Conservation (phyloP, 1,140 invertebrate genomes). For the Pogonognathellus flavescens region DNA sequence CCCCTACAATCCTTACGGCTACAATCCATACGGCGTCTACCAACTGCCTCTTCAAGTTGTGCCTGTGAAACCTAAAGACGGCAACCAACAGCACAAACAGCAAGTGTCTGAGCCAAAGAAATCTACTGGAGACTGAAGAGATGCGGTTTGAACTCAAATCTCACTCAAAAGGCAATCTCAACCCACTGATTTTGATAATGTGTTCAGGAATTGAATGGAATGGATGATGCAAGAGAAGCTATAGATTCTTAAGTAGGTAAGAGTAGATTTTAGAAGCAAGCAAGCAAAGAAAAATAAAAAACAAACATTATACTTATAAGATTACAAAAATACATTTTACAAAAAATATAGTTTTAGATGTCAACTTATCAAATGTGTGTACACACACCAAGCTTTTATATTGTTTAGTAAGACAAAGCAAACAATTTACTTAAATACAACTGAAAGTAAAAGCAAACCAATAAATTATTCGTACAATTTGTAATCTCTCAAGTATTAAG, state of each 20-base stretch:
- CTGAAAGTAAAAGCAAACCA: no score
- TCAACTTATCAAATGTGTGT: no score
- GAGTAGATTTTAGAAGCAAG: conserved; percentile 24
- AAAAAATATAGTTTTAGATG: no score
- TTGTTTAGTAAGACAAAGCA: no score
- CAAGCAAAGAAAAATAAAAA: conserved; percentile 10
- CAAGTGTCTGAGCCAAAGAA: conserved; percentile 36
- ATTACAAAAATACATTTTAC: no score
- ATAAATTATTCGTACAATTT: no score
- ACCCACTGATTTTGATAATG: conserved; percentile 35
- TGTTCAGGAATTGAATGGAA: neutral
- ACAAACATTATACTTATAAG: conserved; percentile 21
- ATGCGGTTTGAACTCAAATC: neutral
- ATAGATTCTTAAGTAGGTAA: neutral
- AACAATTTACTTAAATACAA: no score
- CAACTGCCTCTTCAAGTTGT: conserved; percentile 9
- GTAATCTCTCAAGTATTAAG: no score
- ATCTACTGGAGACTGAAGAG: conserved; percentile 19
- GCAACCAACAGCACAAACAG: conserved; percentile 9
- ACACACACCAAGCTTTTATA: no score
- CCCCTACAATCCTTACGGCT: conserved; percentile 16
- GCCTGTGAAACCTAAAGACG: neutral
- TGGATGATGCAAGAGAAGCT: neutral
- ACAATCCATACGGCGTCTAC: conserved; percentile 9
- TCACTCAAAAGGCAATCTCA: neutral